Conservation (phyloP, 2,888 invertebrate species). For the Sericinus montela region DNA sequence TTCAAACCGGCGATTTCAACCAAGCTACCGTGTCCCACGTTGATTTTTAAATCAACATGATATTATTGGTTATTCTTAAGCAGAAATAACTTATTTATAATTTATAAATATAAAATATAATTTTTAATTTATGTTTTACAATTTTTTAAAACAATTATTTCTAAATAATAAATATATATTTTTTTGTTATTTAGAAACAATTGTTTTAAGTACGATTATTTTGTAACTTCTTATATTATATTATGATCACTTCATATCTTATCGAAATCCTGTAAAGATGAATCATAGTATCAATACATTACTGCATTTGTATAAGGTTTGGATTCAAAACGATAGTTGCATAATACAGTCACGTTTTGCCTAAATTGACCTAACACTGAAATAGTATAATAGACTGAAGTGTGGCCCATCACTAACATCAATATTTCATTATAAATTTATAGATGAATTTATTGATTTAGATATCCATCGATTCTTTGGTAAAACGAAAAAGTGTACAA, state of each 20-base stretch:
- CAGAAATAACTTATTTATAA: too few species aligned
- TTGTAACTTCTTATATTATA: conserved; percentile 17
- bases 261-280: conserved; percentile 26
- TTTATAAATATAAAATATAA: too few species aligned
- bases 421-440: conserved; percentile 14
- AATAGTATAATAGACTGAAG: conserved; percentile 73
- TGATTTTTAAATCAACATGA: too few species aligned
- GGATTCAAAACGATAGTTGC: conserved; percentile 51
- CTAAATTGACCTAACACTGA: conserved; percentile 66
- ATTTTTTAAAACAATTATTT: too few species aligned
- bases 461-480: conserved; percentile 33
- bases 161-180: too few species aligned
- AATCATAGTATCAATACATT: conserved; percentile 39
- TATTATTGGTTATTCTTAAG: too few species aligned
- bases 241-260: conserved; percentile 18
- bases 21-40: too few species aligned
- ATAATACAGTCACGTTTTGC: conserved; percentile 62
- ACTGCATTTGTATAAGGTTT: conserved; percentile 42
- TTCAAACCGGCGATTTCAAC: too few species aligned
- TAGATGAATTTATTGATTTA: conserved; percentile 9
- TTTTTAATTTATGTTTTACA: too few species aligned
- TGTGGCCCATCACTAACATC: conserved; percentile 47
- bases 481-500: background rate
- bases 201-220: conserved; percentile 4
- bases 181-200: too few species aligned